Conservation (phyloP, 64 coral and sea anemone species). For the Montipora efflorescens region DNA sequence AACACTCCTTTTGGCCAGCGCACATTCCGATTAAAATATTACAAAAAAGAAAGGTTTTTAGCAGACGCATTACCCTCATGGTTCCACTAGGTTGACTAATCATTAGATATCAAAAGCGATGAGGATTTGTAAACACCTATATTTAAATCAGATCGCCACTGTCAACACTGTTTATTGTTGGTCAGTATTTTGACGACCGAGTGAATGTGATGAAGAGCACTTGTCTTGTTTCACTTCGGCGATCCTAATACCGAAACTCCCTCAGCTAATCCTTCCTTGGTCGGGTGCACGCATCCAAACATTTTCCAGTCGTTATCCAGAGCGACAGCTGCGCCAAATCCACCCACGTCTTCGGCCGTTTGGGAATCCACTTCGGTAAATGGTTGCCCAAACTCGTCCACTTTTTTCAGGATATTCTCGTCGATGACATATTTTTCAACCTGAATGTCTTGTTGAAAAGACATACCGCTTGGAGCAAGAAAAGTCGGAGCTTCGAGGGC, state of each 20-base stretch:
- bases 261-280: constrained; percentile 78
- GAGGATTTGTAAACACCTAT: too few species aligned
- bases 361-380: constrained; percentile 72
- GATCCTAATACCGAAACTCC: constrained; percentile 18
- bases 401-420: constrained; percentile 54
- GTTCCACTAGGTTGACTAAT: too few species aligned
- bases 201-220: too few species aligned
- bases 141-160: too few species aligned
- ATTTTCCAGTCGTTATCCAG: constrained; percentile 40
- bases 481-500: constrained; percentile 75
- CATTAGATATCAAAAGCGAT: too few species aligned
- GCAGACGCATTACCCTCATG: too few species aligned
- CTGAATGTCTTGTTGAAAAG: constrained; percentile 79
- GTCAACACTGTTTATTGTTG: too few species aligned
- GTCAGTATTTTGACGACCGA: too few species aligned
- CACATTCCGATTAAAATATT: too few species aligned
- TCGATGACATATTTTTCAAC: constrained; percentile 70
- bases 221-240: not conserved
- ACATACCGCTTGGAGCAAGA: constrained; percentile 52
- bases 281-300: constrained; percentile 74
- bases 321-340: constrained; percentile 70
- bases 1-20: too few species aligned
- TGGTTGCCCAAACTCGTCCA: constrained; percentile 67
- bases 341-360: constrained; percentile 40
- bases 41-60: too few species aligned